Evolutionary conservation across 2,113 vertebrate species (phyloP).

Genomic region (Synchiropus splendidus): DNA sequence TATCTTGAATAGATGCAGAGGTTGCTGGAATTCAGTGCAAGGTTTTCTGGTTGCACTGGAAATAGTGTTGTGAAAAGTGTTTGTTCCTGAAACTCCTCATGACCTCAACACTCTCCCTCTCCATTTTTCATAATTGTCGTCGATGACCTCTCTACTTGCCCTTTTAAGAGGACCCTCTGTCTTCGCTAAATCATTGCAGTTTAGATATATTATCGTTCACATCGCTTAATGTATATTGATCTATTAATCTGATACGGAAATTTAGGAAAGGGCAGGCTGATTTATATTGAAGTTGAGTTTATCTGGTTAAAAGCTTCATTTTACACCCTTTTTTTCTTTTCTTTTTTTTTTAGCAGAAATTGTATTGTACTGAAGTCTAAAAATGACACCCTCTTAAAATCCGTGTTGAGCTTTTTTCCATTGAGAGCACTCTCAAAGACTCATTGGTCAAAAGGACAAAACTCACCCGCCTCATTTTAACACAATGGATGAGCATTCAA

Average conservation of each 20-base stretch:
- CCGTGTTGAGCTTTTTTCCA: constrained; percentile 7
- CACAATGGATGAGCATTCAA: constrained; percentile 58
- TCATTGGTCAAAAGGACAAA: constrained; percentile 53
- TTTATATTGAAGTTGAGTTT: constrained; percentile 34
- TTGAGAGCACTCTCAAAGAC: constrained; percentile 14
- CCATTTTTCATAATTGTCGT: constrained; percentile 27
- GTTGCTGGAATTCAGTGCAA: too few relatives aligned
- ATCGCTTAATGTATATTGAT: constrained; percentile 44
- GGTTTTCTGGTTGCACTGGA: too few relatives aligned
- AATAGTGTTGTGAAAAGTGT: too few relatives aligned
- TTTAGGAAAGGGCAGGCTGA: constrained; percentile 50
- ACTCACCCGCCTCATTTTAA: constrained; percentile 49
- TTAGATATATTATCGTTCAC: constrained; percentile 46
- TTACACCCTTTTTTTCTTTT: constrained; percentile 7
- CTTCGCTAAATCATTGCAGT: constrained; percentile 36
- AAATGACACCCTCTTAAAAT: constrained; percentile 10
- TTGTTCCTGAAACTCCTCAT: too few relatives aligned
- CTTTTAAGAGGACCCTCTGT: constrained; percentile 44
- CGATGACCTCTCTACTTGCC: constrained; percentile 38
- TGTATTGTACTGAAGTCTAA: too few relatives aligned
- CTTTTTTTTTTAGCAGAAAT: too few relatives aligned
- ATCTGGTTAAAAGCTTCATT: constrained; percentile 7
- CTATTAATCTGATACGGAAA: constrained; percentile 33
- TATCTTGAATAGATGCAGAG: too few relatives aligned
- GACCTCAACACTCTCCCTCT: constrained; percentile 1